Base-by-base conservation (phyloP, 92 coral and sea anemone species). In the Epizoanthus scotinus region DNA sequence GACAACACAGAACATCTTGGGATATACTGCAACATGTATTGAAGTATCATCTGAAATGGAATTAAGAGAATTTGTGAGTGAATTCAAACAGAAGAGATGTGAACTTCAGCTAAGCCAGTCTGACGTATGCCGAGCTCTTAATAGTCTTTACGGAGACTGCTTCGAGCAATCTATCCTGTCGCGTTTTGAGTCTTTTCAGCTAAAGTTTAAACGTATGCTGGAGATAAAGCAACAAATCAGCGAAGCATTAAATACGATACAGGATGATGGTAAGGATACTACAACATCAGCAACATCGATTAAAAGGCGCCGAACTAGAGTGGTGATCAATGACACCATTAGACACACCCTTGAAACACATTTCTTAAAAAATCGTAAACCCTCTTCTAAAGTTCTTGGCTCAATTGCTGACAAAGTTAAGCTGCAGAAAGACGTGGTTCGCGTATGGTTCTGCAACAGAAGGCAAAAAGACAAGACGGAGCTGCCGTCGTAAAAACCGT, bases 401-500 rank as follows among this genome's bases (percentile, higher is more conserved):
- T 13, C 74, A n/a, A 38, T 69, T 69, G 74, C 50, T 22, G 74
- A 69, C 17, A 25, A 69, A 69, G 56, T 69, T 44, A 6, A 14
- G 5, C 36, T 69, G 6, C n/a, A 69, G 55, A 69, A 69, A 49
- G 74, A 69, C 31, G 74, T 69, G 3, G 74, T 69, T 38, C 56
- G 74, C 8, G 74, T 69, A 9, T 69, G 74, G 74, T 69, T 69
- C 74, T 69, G 74, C 34, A 69, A 69, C 74, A 40, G 74, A 40
- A 36, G 74, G 42, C 56, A 53, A 47, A 69, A 69, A 26, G 74
- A 69, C n/a, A 69, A n/a, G 55, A 6, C 22, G 31, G 74, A 69
- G 21, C n/a, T 55, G 56, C 47, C 57, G 8, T 17, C 13, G 36
- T 22, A 31, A 44, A 18, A 17, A 47, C 58, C 8, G 50, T 44